Evolutionary conservation across 2,888 invertebrate genomes (phyloP).

Genomic region (Clunio marinus): DNA sequence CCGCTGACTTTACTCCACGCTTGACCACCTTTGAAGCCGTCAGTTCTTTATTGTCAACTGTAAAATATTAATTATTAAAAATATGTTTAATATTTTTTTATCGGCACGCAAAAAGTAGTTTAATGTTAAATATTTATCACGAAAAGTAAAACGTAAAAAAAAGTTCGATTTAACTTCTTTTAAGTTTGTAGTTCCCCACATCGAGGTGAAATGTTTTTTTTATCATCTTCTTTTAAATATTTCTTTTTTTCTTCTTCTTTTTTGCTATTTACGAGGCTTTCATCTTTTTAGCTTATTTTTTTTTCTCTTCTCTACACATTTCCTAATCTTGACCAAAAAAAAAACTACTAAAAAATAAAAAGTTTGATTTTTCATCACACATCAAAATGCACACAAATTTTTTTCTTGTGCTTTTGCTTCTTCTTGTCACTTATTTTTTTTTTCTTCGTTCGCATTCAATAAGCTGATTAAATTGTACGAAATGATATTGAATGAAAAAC

Average conservation of each 20-base stretch:
- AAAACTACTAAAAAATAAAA: background rate
- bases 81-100: background rate
- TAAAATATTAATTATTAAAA: background rate
- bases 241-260: background rate
- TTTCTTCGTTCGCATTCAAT: constrained; percentile 29
- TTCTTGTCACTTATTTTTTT: background rate
- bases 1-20: constrained; percentile 52
- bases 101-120: no score
- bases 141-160: no score
- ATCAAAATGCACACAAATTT: constrained; percentile 19
- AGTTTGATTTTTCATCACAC: constrained; percentile 28
- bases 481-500: constrained; percentile 33
- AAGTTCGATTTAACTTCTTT: no score
- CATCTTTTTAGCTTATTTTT: constrained; percentile 1
- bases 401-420: constrained; percentile 6
- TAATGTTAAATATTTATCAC: no score
- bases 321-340: background rate
- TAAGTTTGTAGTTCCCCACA: no score
- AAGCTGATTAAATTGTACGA: constrained; percentile 34
- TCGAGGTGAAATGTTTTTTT: no score
- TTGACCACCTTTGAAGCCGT: constrained; percentile 34
- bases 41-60: constrained; percentile 31
- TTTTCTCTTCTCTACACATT: background rate
- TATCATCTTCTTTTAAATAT: no score
- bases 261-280: background rate